A percentile compares a stretch with the other conserved stretches of the same genome.
These are phyloP conservation scores for Thecophora atra DNA, from an alignment of 2,888 invertebrate genomes.

Conservation along the genomic window DNA sequence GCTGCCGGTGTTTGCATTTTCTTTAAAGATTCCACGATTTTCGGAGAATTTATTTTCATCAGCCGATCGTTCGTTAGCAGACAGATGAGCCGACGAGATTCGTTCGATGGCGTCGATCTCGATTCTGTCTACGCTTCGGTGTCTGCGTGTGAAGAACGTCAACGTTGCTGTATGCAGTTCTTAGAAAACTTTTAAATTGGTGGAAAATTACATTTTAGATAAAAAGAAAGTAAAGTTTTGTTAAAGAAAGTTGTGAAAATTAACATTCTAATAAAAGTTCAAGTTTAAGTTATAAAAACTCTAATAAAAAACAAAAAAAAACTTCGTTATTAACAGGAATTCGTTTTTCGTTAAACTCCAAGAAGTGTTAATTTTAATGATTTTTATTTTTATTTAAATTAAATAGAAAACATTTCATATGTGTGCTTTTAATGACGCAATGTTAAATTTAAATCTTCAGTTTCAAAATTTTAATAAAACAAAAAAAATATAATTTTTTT, in stretches of 20 bases:
- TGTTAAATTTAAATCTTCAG: too few species aligned
- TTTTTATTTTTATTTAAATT: too few species aligned
- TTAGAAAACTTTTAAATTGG: background rate
- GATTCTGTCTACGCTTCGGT: constrained; percentile 19
- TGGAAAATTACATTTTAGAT: background rate
- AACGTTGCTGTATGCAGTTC: background rate
- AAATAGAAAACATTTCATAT: too few species aligned
- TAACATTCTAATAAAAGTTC: background rate
- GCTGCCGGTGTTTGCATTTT: constrained; percentile 23
- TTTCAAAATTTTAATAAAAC: background rate
- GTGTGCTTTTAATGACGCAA: too few species aligned
- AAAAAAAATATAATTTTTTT: background rate
- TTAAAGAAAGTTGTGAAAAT: constrained; percentile 1
- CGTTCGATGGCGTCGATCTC: background rate
- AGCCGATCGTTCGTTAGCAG: constrained; percentile 58
- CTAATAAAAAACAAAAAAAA: too few species aligned
- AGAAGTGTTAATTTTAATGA: too few species aligned
- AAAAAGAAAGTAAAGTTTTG: constrained; percentile 8
- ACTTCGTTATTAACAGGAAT: background rate
- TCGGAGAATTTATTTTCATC: constrained; percentile 57
- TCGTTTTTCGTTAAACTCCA: too few species aligned
- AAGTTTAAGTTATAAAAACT: background rate
- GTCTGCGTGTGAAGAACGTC: constrained; percentile 25
- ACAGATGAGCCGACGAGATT: constrained; percentile 51
- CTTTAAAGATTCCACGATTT: constrained; percentile 39